phyloP scores from a whole-genome alignment of 2,888 invertebrate genomes.

The Scaptomyza polygonia region DNA sequence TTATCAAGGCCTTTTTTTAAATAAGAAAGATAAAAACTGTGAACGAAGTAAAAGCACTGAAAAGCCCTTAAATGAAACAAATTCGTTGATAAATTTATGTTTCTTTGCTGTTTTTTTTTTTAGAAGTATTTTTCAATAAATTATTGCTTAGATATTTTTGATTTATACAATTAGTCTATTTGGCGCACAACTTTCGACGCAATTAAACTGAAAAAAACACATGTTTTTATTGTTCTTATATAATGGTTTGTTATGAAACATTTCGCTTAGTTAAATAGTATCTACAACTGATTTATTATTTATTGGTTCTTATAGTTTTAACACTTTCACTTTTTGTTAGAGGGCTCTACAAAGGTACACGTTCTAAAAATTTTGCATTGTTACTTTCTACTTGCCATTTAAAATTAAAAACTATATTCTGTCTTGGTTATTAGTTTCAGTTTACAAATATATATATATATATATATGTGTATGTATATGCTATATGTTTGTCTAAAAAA shows the following conservation, averaged over 20 bases:
- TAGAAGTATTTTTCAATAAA: slow-evolving; percentile 65
- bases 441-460: slow-evolving; percentile 35
- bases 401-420: slow-evolving; percentile 20
- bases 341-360: slow-evolving; percentile 46
- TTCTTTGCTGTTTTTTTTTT: slow-evolving; percentile 28
- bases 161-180: slow-evolving; percentile 73
- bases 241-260: slow-evolving; percentile 20
- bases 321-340: slow-evolving; percentile 8
- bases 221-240: slow-evolving; percentile 16
- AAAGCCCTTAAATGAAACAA: no score
- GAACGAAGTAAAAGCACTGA: no score
- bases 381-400: slow-evolving; percentile 13
- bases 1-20: no score
- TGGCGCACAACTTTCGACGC: slow-evolving; percentile 38
- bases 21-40: no score
- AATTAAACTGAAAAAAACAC: slow-evolving; percentile 42
- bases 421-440: slow-evolving; percentile 19
- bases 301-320: slow-evolving; percentile 13
- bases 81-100: neutral
- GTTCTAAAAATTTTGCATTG: slow-evolving; percentile 37
- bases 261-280: slow-evolving; percentile 35
- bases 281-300: slow-evolving; percentile 55
- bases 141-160: slow-evolving; percentile 70
- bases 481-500: slow-evolving; percentile 32
- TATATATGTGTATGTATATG: slow-evolving; percentile 30